These are phyloP conservation scores for Paratilapia polleni DNA, from an alignment of 2,113 vertebrate genomes.

Conservation along the genomic window DNA sequence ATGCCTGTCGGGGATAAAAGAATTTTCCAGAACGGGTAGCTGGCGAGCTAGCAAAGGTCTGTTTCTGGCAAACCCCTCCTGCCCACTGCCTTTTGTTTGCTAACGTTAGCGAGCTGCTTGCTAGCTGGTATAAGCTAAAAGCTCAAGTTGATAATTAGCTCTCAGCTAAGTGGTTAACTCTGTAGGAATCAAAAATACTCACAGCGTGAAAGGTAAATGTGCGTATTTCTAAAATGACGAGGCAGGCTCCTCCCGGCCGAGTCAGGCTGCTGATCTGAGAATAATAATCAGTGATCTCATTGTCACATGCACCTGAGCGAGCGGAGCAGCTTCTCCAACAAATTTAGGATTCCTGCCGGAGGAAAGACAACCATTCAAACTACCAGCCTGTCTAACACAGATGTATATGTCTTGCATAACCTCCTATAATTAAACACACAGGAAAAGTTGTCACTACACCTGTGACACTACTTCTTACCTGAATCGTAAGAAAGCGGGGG, in stretches of 20 bases:
- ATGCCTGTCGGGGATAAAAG: background rate
- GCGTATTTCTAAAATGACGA: background rate
- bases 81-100: constrained; percentile 69
- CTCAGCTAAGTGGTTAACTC: background rate
- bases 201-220: background rate
- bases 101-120: constrained; percentile 54
- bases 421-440: background rate
- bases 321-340: background rate
- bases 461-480: background rate
- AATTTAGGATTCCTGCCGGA: background rate
- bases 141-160: background rate
- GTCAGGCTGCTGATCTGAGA: background rate
- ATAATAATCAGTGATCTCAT: constrained; percentile 48
- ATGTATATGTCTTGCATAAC: background rate
- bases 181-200: background rate
- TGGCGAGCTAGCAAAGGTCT: constrained; percentile 28
- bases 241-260: background rate
- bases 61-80: background rate
- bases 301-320: constrained; percentile 53
- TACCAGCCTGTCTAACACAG: accelerated
- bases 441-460: background rate
- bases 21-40: constrained; percentile 36
- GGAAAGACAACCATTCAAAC: background rate
- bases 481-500: background rate
- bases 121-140: constrained; percentile 17